Base-by-base conservation (phyloP, 2,113 vertebrate species). In the Sceloporus tristichus region DNA sequence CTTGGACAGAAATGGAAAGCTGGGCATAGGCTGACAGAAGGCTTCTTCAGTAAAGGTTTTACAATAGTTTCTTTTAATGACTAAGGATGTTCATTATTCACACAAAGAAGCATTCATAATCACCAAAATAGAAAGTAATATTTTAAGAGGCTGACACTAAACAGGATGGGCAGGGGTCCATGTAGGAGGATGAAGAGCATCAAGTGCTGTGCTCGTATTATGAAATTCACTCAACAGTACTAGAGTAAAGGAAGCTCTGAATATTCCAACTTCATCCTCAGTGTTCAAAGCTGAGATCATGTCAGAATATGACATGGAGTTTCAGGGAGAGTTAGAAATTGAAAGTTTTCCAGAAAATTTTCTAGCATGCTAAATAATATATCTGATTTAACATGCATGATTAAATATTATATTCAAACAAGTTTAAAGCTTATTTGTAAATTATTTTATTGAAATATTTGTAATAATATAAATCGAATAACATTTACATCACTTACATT, bases 41-140 rank as follows among this genome's bases (percentile, higher is more conserved):
- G n/a, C 16, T 65, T 38, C n/a, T 81, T 65, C 7, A 27, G 25
- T 34, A 62, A 59, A 80, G 19, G 25, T 9, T 38, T 23, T 65
- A 40, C n/a, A 38, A 6, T 62, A 62, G n/a, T 62, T 40, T 65
- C 38, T 40, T 79, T 65, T 81, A 65, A 81, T 34, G 19, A 65
- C 29, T n/a, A 27, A 79, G 13, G 5, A 21, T 54, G 9, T 78
- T 79, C 29, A 29, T 79, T 5, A 27, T 81, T 66, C 19, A 40
- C 59, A 65, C 79, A 81, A 81, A 62, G 75, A 78, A 78, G 23
- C 79, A 19, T 80, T 59, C 29, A 40, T 65, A 25, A 81, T 65
- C 7, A 40, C 9, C n/a, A 65, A 80, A 25, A 13, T 40, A 62
- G 18, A 81, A 10, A 66, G 79, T 66, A 81, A 62, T 65, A 40